These are phyloP conservation scores for Drosophila recens DNA, from an alignment of 2,888 invertebrate species.

Conservation along the genomic window DNA sequence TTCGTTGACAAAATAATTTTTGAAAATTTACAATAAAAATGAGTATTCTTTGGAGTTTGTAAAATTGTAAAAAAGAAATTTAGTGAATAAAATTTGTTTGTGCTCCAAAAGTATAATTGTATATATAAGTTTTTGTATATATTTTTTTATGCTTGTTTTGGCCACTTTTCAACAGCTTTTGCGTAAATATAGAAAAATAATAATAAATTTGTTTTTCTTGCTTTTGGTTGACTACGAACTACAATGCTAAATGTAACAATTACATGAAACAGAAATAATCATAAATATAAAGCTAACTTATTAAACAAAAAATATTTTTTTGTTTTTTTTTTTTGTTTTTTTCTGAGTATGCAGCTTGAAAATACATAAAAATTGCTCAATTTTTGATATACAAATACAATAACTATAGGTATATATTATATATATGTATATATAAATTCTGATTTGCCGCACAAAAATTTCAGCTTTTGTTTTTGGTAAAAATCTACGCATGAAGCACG, in stretches of 20 bases:
- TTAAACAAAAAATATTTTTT: constrained; percentile 38
- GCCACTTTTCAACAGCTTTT: constrained; percentile 41
- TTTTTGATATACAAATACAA: constrained; percentile 77
- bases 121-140: constrained; percentile 5
- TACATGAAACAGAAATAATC: constrained; percentile 59
- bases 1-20: constrained; percentile 51
- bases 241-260: constrained; percentile 57
- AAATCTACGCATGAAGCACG: constrained; percentile 80
- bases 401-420: constrained; percentile 62
- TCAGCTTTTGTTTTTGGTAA: constrained; percentile 72
- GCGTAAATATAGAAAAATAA: constrained; percentile 51
- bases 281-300: constrained; percentile 64
- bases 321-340: constrained; percentile 26
- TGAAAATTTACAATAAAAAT: constrained; percentile 46
- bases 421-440: constrained; percentile 70
- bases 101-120: constrained; percentile 16
- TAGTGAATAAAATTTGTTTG: constrained; percentile 23
- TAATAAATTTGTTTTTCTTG: constrained; percentile 41
- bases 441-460: constrained; percentile 76
- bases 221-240: constrained; percentile 52
- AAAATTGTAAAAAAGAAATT: constrained; percentile 39
- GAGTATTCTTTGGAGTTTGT: constrained; percentile 73
- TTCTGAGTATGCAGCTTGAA: constrained; percentile 53
- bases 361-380: constrained; percentile 75
- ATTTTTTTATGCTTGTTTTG: constrained; percentile 31